Percentiles rank a stretch among this genome's conserved stretches.
phyloP scores from a whole-genome alignment of 2,113 vertebrate species.

The Oncorhynchus masou region DNA sequence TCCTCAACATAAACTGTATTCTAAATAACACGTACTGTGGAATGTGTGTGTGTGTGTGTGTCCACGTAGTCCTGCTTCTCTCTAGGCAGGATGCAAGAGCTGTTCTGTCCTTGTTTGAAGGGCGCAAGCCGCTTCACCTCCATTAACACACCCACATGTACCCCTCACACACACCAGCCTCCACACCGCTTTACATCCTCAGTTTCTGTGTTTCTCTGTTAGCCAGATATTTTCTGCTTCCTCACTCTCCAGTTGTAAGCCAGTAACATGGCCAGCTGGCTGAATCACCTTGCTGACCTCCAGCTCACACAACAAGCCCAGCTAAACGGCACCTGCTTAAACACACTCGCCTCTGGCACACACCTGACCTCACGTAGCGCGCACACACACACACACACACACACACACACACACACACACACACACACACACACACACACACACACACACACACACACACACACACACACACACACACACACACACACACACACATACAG shows the following conservation, averaged over 20 bases:
- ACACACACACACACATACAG: not conserved
- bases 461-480: not conserved
- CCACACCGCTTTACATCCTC: constrained; percentile 10
- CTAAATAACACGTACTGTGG: too few relatives aligned
- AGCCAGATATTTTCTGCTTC: too few relatives aligned
- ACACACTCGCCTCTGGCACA: too few relatives aligned
- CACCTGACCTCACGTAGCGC: too few relatives aligned
- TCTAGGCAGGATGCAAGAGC: constrained; percentile 5
- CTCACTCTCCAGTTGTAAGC: too few relatives aligned
- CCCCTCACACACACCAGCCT: not conserved
- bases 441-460: not conserved
- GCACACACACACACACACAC: not conserved
- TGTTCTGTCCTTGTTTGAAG: constrained; percentile 61
- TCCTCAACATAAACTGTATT: too few relatives aligned
- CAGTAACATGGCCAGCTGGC: too few relatives aligned
- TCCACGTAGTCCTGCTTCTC: not conserved
- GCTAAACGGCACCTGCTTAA: too few relatives aligned
- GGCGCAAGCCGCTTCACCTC: constrained; percentile 27
- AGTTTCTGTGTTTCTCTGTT: constrained; percentile 25
- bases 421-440: not conserved
- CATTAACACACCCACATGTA: constrained; percentile 15
- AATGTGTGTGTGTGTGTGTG: too few relatives aligned
- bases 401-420: not conserved
- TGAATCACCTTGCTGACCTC: too few relatives aligned
- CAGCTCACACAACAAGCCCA: too few relatives aligned